Evolutionary conservation across 2,797 vertebrate species (phyloP), one percentile per base, ranked within the genome.

Genomic region (Microctenopoma lineatum): DNA sequence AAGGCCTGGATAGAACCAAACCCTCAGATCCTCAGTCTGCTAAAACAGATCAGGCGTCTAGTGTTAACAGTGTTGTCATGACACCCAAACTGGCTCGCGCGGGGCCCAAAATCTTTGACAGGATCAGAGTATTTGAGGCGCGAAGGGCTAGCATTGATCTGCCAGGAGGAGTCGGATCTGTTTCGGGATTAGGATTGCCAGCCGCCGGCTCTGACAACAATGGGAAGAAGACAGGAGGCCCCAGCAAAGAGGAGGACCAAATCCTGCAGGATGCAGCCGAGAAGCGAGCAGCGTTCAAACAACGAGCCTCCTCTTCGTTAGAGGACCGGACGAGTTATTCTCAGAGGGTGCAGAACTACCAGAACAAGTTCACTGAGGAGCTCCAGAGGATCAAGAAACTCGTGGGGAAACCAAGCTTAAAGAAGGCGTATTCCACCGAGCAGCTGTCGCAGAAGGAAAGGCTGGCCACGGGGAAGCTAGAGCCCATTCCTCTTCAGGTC

Each of bases 321-420:
- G 97, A 98, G 3, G 97, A 98, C 81, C 89, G 93, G 70, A 92
- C 93, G 0, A 92, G 91, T 70, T 95, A 95, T 4, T 90, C 94
- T 7, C 90, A 93, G 76, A 93, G 90, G 0, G 92, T 96, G 61
- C 94, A 95, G 0, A 92, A 92, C 82, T 94, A 98, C 21, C 96
- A 98, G 91, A 93, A 91, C 87, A 96, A 95, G 84, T 96, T 98
- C 48, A 90, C 95, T 0, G 95, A 96, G 76, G 97, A 99, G 88
- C 92, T 98, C 55, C 94, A 94, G 61, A 93, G 96, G 75, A 96
- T 99, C 90, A 97, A 96, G 85, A 93, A 92, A 76, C 95, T 97
- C 0, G 93, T 96, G 18, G 95, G 95, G 45, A 95, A 94, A 65
- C 94, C 96, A 14, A 94, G 94, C 81, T 83, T 98, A 80, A 95